Conservation (phyloP, 2,888 invertebrate genomes). For the Brenthis ino region DNA sequence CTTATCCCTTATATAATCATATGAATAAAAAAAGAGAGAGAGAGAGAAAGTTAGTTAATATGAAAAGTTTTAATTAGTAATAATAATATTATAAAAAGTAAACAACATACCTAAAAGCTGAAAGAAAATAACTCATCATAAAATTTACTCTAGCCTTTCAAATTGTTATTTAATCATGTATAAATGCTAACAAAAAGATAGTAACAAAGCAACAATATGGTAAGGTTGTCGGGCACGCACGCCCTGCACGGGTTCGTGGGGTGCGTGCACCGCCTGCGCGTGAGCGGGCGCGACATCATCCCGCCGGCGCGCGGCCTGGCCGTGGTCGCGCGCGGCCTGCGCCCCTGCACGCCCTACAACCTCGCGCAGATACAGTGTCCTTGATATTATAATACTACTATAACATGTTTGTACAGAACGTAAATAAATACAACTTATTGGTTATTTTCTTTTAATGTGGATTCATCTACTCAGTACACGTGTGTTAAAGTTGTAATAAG, state of each 20-base stretch:
- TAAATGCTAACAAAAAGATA: too few relatives aligned
- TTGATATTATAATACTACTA: conserved; percentile 38
- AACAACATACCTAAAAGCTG: too few relatives aligned
- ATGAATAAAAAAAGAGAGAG: too few relatives aligned
- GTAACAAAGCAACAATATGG: background rate
- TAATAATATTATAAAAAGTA: too few relatives aligned
- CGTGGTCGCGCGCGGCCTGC: conserved; percentile 61
- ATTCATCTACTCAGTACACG: background rate
- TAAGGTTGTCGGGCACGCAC: conserved; percentile 88
- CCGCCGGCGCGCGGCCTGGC: conserved; percentile 79
- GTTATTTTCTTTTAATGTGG: background rate
- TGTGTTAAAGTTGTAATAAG: too few relatives aligned
- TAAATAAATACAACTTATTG: background rate
- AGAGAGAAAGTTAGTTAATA: too few relatives aligned
- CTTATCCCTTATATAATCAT: too few relatives aligned
- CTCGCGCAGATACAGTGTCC: conserved; percentile 69
- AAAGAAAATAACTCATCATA: too few relatives aligned
- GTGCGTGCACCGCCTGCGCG: conserved; percentile 89
- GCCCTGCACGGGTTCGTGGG: conserved; percentile 90
- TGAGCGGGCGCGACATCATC: conserved; percentile 83
- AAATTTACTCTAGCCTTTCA: too few relatives aligned
- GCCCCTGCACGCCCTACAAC: conserved; percentile 71
- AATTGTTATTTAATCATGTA: too few relatives aligned
- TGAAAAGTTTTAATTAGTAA: too few relatives aligned
- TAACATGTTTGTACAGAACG: conserved; percentile 2